Evolutionary conservation across 2,797 vertebrate species (phyloP), one percentile per base, ranked within the genome.

Genomic region (Chrysocyon brachyurus): DNA sequence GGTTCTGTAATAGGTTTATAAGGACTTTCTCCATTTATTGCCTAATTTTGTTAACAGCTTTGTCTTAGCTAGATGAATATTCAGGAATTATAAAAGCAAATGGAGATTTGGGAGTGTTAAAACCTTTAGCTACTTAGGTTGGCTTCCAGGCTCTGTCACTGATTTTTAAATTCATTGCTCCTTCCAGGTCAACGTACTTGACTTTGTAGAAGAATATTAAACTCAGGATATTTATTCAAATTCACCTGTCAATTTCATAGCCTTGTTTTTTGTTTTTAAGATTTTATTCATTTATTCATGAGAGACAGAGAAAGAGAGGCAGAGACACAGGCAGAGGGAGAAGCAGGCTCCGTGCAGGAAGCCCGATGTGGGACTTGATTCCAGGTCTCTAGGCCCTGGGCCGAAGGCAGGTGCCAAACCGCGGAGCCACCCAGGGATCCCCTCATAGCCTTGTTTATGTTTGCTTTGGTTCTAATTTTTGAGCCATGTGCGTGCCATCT

Each of bases 171-270:
- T 54, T 77, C 61, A 70, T 94, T 68, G 5, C 33, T 63, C 7
- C 7, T 95, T 54, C 22, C 33, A n/a, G 2, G 19, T 28, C 4
- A 52, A 28, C 46, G 90, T 52, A 78, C 17, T 86, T 87, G 94
- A 59, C 79, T 93, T 93, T 82, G 36, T 85, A 66, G 46, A 94
- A 84, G 7, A 92, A 59, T 91, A 52, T 64, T 94, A 64, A 78
- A 63, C 54, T 87, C 28, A 33, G 33, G 3, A 10, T 92, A 61
- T n/a, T 90, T 93, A 33, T 12, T 90, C 11, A 72, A 6, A 28
- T 81, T 54, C 5, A 54, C 5, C 54, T 77, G 22, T 63, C 57
- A 77, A 52, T 56, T n/a, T 59, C 52, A 31, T 49, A 28, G 16
- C 40, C 15, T 92, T 88, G n/a, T 66, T 46, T 68, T 87, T 91